Percentiles rank a stretch among this genome's conserved stretches.
These are phyloP conservation scores for Coleophora flavipennella DNA, from an alignment of 2,888 invertebrate species.

Conservation along the genomic window DNA sequence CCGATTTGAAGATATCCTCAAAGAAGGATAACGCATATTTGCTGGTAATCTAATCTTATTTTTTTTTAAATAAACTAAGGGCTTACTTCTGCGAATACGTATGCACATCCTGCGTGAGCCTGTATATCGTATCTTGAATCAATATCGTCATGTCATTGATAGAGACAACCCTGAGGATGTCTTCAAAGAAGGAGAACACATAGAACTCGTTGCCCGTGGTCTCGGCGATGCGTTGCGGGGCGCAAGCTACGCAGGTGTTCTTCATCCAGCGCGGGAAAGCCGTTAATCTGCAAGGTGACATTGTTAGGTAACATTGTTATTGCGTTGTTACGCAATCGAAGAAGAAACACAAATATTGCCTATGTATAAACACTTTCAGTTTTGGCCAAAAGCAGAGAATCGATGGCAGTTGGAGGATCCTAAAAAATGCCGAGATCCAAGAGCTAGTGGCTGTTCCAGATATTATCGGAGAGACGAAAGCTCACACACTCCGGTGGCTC, in stretches of 20 bases:
- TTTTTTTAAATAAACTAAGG: slow-evolving; percentile 2
- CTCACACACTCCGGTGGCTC: no score
- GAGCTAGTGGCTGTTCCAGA: no score
- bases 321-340: no score
- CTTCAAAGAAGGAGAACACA: slow-evolving; percentile 85
- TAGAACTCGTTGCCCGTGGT: slow-evolving; percentile 71
- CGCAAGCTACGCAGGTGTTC: slow-evolving; percentile 82
- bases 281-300: slow-evolving; percentile 68
- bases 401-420: no score
- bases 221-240: slow-evolving; percentile 71
- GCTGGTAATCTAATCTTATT: no score
- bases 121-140: slow-evolving; percentile 78
- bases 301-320: neutral
- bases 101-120: slow-evolving; percentile 76
- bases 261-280: slow-evolving; percentile 89
- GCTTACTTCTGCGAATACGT: slow-evolving; percentile 73
- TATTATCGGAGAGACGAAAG: no score
- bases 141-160: slow-evolving; percentile 78
- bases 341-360: no score
- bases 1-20: no score
- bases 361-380: no score
- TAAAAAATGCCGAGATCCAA: no score
- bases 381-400: no score
- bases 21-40: no score
- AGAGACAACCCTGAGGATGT: slow-evolving; percentile 79